Evolutionary conservation across 2,888 invertebrate species (phyloP).

Genomic region (Elysia crispata): DNA sequence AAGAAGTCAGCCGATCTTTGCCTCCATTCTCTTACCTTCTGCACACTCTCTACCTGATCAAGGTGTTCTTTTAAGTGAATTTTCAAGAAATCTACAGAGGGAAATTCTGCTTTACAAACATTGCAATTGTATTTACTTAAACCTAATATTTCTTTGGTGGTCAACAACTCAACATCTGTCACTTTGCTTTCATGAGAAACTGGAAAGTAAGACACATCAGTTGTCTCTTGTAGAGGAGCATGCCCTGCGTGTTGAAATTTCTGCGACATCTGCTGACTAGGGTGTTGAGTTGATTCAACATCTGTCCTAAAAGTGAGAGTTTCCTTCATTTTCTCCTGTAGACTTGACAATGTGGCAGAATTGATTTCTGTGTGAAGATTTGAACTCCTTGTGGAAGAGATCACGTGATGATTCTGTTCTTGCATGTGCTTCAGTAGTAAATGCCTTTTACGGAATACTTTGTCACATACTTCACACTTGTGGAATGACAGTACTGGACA

Average conservation of each 20-base stretch:
- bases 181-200: too few relatives aligned
- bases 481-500: constrained; percentile 37
- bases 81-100: constrained; percentile 5
- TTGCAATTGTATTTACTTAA: neutral
- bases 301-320: constrained; percentile 1
- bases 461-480: constrained; percentile 40
- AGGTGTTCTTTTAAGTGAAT: constrained; percentile 42
- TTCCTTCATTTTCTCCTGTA: constrained; percentile 38
- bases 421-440: constrained; percentile 41
- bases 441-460: constrained; percentile 39
- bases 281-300: too few relatives aligned
- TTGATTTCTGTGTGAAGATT: neutral
- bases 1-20: constrained; percentile 38
- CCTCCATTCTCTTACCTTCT: constrained; percentile 45
- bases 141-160: too few relatives aligned
- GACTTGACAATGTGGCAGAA: constrained; percentile 19
- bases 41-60: constrained; percentile 36
- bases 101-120: constrained; percentile 24
- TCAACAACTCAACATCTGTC: too few relatives aligned
- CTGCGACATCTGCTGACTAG: too few relatives aligned
- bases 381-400: too few relatives aligned
- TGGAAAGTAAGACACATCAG: too few relatives aligned
- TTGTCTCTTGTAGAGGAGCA: too few relatives aligned
- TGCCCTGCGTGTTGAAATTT: too few relatives aligned
- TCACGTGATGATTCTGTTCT: constrained; percentile 36